Evolutionary conservation across 1,140 invertebrate genomes (phyloP).

Genomic region (Leptopilina clavipes): DNA sequence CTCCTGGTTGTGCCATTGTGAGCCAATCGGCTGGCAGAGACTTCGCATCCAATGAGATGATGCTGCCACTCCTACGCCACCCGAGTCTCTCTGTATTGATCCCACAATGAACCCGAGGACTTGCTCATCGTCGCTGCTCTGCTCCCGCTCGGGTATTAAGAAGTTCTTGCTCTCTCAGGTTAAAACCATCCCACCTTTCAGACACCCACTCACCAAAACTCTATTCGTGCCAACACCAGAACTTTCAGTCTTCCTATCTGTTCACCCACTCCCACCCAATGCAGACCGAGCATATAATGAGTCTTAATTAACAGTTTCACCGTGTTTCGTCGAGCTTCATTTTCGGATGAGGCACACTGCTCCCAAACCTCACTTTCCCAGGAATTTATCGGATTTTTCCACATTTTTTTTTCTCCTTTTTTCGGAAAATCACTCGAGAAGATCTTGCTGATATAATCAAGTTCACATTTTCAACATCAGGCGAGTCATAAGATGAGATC

Average conservation of each 20-base stretch:
- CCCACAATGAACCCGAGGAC: slow-evolving; percentile 72
- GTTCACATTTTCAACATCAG: no score
- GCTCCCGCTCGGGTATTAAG: slow-evolving; percentile 66
- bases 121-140: slow-evolving; percentile 43
- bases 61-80: slow-evolving; percentile 71
- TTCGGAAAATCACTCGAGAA: no score
- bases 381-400: slow-evolving; percentile 30
- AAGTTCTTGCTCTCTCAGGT: slow-evolving; percentile 62
- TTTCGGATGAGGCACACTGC: slow-evolving; percentile 56
- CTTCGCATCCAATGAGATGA: slow-evolving; percentile 67
- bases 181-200: slow-evolving; percentile 53
- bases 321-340: slow-evolving; percentile 73
- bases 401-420: background rate
- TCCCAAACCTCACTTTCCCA: slow-evolving; percentile 34
- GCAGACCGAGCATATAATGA: slow-evolving; percentile 68
- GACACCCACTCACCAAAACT: slow-evolving; percentile 38
- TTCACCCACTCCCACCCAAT: slow-evolving; percentile 44
- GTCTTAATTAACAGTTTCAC: slow-evolving; percentile 76
- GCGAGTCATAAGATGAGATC: no score
- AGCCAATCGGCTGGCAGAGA: slow-evolving; percentile 65
- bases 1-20: slow-evolving; percentile 67
- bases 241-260: background rate
- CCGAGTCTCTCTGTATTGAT: slow-evolving; percentile 68
- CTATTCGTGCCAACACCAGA: slow-evolving; percentile 41
- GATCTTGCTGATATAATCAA: no score